phyloP scores from a whole-genome alignment of 2,888 invertebrate species.

The Acanthoscelides obtectus region DNA sequence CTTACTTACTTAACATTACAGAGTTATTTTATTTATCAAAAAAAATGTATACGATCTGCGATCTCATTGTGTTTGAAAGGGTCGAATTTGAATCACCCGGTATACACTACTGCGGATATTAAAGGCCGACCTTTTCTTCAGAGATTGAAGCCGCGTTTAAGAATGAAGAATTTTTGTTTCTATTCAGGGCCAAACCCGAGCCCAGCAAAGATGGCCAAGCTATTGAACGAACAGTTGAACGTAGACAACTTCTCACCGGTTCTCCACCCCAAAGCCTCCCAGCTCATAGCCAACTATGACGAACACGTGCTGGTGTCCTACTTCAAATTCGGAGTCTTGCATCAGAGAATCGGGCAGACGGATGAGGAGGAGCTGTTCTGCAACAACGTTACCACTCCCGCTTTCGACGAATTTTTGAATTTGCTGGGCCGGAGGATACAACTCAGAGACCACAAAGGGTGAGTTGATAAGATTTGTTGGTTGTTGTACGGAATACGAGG shows the following conservation, averaged over 20 bases:
- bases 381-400: conserved; percentile 81
- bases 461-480: too few relatives aligned
- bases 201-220: conserved; percentile 84
- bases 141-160: too few relatives aligned
- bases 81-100: too few relatives aligned
- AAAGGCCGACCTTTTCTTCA: too few relatives aligned
- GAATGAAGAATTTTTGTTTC: too few relatives aligned
- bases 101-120: too few relatives aligned
- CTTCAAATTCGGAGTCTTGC: conserved; percentile 97
- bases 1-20: too few relatives aligned
- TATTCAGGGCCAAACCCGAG: conserved; percentile 59
- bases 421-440: conserved; percentile 85
- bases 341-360: conserved; percentile 91
- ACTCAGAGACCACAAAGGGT: conserved; percentile 86
- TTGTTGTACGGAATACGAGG: too few relatives aligned
- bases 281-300: conserved; percentile 89
- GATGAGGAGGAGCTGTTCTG: conserved; percentile 96
- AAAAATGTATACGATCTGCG: too few relatives aligned
- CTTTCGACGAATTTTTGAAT: conserved; percentile 90
- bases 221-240: conserved; percentile 82
- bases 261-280: conserved; percentile 81
- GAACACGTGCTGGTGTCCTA: conserved; percentile 94
- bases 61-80: too few relatives aligned
- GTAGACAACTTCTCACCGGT: conserved; percentile 83
- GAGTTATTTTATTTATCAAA: too few relatives aligned